Evolutionary conservation across 2,113 vertebrate genomes (phyloP).

Genomic region (Galemys pyrenaicus): DNA sequence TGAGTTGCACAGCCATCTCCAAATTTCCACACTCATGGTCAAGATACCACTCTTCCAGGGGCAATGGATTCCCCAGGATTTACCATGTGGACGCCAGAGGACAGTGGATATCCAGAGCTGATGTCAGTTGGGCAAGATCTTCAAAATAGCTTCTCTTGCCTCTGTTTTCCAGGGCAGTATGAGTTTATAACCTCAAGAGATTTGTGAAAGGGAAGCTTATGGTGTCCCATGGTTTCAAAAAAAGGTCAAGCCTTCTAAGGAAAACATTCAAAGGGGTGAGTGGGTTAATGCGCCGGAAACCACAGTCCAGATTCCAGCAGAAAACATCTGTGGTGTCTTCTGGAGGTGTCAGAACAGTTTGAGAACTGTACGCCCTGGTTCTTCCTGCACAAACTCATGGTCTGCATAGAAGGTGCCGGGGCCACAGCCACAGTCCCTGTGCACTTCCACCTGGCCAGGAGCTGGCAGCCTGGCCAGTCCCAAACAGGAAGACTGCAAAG

Average conservation of each 20-base stretch:
- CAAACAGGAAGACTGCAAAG: background rate
- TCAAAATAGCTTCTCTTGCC: background rate
- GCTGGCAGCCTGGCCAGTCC: background rate
- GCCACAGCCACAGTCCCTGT: background rate
- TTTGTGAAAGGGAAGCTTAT: background rate
- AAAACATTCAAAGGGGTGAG: background rate
- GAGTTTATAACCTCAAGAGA: background rate
- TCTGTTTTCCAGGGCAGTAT: background rate
- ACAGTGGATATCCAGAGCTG: background rate
- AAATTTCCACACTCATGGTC: background rate
- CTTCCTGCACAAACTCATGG: background rate
- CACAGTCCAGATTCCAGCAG: background rate
- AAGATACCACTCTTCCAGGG: background rate
- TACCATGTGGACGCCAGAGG: background rate
- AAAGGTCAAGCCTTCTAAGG: background rate
- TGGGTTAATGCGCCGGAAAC: background rate
- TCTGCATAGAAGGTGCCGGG: rapidly evolving
- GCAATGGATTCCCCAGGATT: background rate
- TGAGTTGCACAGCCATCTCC: background rate
- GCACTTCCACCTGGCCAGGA: background rate
- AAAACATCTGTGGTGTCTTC: background rate
- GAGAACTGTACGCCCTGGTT: background rate
- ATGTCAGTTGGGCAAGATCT: background rate
- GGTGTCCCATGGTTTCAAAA: background rate
- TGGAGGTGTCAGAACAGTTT: background rate